Evolutionary conservation across 2,797 vertebrate species (phyloP).

Genomic region (Eospalax fontanierii): DNA sequence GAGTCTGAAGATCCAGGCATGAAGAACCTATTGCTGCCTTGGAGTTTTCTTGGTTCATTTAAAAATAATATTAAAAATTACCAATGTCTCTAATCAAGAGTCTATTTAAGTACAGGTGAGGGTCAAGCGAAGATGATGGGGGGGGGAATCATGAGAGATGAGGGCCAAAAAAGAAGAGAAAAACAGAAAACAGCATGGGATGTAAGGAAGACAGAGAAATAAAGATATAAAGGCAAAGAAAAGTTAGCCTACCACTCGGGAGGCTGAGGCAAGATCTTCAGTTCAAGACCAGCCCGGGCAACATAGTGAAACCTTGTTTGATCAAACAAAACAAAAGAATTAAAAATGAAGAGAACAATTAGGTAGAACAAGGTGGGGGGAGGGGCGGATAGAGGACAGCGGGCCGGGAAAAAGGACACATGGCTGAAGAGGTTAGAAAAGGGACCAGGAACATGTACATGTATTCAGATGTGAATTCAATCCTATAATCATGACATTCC

Average conservation of each 20-base stretch:
- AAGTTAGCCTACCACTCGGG: too few relatives aligned
- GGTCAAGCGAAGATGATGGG: neutral
- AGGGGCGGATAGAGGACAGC: neutral
- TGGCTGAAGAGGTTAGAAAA: neutral
- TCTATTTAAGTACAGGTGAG: neutral
- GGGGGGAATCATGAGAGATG: neutral
- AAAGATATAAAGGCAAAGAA: neutral
- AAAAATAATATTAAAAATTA: neutral
- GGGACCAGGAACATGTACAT: accelerated
- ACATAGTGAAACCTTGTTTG: neutral
- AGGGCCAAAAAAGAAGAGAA: neutral
- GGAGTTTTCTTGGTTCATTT: neutral
- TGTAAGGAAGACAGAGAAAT: too few relatives aligned
- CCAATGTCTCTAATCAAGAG: neutral
- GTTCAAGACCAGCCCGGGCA: neutral
- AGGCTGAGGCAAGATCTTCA: neutral
- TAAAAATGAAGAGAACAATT: neutral
- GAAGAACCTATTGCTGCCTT: neutral
- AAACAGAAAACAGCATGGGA: neutral
- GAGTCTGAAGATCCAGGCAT: neutral
- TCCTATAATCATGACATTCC: neutral
- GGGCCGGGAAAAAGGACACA: neutral
- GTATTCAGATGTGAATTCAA: neutral
- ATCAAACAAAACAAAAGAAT: neutral
- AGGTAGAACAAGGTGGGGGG: neutral